phyloP scores from a whole-genome alignment of 2,888 invertebrate genomes.

The Drosophila borealis region DNA sequence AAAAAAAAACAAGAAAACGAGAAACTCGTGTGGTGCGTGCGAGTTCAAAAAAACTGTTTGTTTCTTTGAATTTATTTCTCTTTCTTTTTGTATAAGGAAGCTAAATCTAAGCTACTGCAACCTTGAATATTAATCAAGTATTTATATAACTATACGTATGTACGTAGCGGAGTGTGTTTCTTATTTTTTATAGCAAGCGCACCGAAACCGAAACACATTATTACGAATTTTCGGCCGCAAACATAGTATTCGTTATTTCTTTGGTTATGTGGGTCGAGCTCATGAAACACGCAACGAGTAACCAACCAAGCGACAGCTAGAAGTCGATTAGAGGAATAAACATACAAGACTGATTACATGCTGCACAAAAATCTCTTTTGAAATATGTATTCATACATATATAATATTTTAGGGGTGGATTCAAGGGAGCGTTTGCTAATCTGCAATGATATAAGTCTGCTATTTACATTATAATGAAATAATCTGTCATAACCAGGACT shows the following conservation, averaged over 20 bases:
- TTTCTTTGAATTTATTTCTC: slow-evolving; percentile 43
- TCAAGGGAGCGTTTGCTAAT: background rate
- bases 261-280: slow-evolving; percentile 18
- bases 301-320: slow-evolving; percentile 7
- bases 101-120: slow-evolving; percentile 25
- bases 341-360: slow-evolving; percentile 9
- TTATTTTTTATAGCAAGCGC: slow-evolving; percentile 27
- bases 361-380: background rate
- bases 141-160: slow-evolving; percentile 37
- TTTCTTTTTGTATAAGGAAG: slow-evolving; percentile 49
- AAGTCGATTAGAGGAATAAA: slow-evolving; percentile 12
- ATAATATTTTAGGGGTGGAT: slow-evolving; percentile 19
- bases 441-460: background rate
- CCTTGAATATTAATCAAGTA: slow-evolving; percentile 57
- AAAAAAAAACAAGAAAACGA: slow-evolving; percentile 5
- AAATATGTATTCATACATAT: background rate
- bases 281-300: slow-evolving; percentile 32
- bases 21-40: slow-evolving; percentile 11
- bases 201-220: slow-evolving; percentile 30
- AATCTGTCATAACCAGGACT: too few relatives aligned
- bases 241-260: slow-evolving; percentile 7
- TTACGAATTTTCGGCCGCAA: slow-evolving; percentile 26
- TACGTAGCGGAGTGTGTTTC: slow-evolving; percentile 26
- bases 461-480: background rate
- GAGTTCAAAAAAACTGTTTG: slow-evolving; percentile 42